phyloP scores from a whole-genome alignment of 2,888 invertebrate genomes.

The Drosophila putrida region DNA sequence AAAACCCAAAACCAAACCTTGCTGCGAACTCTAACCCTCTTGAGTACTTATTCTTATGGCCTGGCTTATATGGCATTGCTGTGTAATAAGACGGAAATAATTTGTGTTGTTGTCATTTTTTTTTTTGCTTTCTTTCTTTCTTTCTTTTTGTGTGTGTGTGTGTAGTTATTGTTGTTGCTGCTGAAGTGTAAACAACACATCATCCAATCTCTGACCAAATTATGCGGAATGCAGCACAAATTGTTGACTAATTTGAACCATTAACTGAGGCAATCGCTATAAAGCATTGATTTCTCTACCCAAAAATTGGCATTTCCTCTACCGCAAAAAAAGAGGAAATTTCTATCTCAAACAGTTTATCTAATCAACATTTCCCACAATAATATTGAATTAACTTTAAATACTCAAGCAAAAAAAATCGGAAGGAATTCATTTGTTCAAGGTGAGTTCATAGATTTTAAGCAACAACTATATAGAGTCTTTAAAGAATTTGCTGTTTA shows the following conservation, averaged over 20 bases:
- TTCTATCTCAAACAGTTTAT: conserved; percentile 18
- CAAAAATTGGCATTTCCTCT: conserved; percentile 42
- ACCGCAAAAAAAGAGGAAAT: conserved; percentile 26
- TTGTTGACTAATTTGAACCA: conserved; percentile 60
- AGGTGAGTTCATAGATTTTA: background rate
- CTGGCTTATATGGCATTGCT: conserved; percentile 74
- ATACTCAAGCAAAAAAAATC: background rate
- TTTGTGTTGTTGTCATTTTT: conserved; percentile 67
- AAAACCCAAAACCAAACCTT: background rate
- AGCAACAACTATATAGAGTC: too few relatives aligned
- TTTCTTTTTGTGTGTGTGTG: conserved; percentile 8
- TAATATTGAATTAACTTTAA: conserved; percentile 8
- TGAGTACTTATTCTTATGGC: conserved; percentile 65
- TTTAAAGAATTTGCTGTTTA: too few relatives aligned
- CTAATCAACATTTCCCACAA: conserved; percentile 27
- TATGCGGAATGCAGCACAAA: conserved; percentile 54
- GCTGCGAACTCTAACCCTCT: conserved; percentile 18
- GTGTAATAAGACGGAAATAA: conserved; percentile 83
- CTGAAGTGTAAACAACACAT: conserved; percentile 64
- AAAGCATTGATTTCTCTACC: conserved; percentile 37
- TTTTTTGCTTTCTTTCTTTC: conserved; percentile 9
- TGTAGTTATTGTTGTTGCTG: conserved; percentile 19
- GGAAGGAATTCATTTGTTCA: background rate
- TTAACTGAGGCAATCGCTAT: conserved; percentile 43
- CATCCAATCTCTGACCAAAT: conserved; percentile 38